Evolutionary conservation across 1,140 invertebrate genomes (phyloP).

Genomic region (Stegodyphus dumicola): DNA sequence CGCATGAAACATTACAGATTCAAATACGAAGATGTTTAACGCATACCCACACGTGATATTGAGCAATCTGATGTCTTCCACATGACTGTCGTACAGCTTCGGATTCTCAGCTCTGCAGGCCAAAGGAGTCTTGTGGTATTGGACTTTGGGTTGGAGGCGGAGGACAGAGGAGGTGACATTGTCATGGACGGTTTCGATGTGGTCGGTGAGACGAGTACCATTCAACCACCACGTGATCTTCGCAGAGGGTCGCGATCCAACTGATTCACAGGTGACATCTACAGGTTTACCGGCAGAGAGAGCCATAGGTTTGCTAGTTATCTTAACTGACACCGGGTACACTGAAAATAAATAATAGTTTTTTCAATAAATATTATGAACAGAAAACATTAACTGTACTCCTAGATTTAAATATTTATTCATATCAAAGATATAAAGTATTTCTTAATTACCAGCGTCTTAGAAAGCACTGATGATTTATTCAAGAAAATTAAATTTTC

Average conservation of each 20-base stretch:
- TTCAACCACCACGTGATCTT: conserved; percentile 63
- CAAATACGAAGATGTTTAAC: background rate
- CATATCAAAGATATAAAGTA: too few species aligned
- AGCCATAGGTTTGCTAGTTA: conserved; percentile 24
- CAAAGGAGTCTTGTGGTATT: conserved; percentile 20
- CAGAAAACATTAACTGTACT: too few species aligned
- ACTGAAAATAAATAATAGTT: conserved; percentile 46
- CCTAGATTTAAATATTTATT: too few species aligned
- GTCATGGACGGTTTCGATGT: conserved; percentile 40
- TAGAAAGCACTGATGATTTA: too few species aligned
- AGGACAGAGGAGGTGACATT: conserved; percentile 58
- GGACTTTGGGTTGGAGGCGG: conserved; percentile 41
- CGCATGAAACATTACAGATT: too few species aligned
- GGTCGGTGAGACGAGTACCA: conserved; percentile 47
- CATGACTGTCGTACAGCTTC: conserved; percentile 23
- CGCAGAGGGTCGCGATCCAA: conserved; percentile 63
- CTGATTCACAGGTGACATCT: conserved; percentile 61
- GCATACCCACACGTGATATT: conserved; percentile 56
- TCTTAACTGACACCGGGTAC: conserved; percentile 61
- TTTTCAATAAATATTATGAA: too few species aligned
- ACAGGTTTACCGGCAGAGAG: conserved; percentile 60
- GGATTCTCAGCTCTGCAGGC: conserved; percentile 56
- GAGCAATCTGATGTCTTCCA: conserved; percentile 36
- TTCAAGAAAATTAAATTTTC: too few species aligned
- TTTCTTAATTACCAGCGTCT: too few species aligned